Conservation (phyloP, 2,888 invertebrate species). For the Xanthostigma xanthostigma region DNA sequence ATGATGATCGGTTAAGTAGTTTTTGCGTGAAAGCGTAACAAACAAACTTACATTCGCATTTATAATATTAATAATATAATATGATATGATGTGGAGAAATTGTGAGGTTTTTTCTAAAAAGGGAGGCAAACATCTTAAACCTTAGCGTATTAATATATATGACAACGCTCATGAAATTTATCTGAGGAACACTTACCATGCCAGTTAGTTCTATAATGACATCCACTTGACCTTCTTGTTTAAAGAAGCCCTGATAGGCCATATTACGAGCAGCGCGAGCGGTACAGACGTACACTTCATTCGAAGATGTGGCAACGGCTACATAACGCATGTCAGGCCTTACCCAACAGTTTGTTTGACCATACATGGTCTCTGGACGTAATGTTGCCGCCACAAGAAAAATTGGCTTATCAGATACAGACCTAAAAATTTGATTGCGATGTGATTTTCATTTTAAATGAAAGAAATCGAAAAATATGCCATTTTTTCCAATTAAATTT, state of each 20-base stretch:
- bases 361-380: conserved; percentile 99
- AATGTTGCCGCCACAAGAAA: conserved; percentile 91
- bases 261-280: conserved; percentile 84
- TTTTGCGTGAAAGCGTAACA: too few relatives aligned
- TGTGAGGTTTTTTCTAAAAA: too few relatives aligned
- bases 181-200: conserved; percentile 29
- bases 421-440: conserved; percentile 25
- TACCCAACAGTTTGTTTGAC: conserved; percentile 98
- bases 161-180: background rate
- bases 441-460: background rate
- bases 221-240: conserved; percentile 61
- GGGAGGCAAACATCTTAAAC: too few relatives aligned
- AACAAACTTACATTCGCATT: too few relatives aligned
- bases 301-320: conserved; percentile 56
- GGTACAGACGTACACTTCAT: conserved; percentile 79
- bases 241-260: conserved; percentile 85
- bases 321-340: conserved; percentile 90
- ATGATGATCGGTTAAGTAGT: too few relatives aligned
- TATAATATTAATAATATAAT: too few relatives aligned
- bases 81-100: too few relatives aligned
- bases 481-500: too few relatives aligned
- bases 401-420: conserved; percentile 39
- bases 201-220: conserved; percentile 56
- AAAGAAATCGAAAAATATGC: too few relatives aligned
- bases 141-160: too few relatives aligned